These are phyloP conservation scores for Agrotis clavis DNA, from an alignment of 2,888 invertebrate species.

Conservation along the genomic window DNA sequence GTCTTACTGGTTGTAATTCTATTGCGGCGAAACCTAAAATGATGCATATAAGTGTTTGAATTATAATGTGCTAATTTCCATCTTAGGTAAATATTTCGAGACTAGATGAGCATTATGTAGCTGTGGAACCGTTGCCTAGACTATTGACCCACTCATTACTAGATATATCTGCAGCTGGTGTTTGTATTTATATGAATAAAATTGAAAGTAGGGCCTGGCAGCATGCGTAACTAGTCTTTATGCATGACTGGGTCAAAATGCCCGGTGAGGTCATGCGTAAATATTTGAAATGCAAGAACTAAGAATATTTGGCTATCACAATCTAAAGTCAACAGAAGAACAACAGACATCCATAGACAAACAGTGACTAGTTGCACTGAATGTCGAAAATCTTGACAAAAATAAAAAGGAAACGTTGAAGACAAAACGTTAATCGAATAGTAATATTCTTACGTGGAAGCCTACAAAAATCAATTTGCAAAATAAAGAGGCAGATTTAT, in stretches of 20 bases:
- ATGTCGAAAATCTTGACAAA: not conserved
- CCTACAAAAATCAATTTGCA: constrained; percentile 32
- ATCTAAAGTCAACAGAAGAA: not conserved
- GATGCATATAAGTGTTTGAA: too few relatives aligned
- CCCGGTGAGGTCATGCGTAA: not conserved
- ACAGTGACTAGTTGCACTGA: not conserved
- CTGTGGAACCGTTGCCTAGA: not conserved
- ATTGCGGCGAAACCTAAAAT: too few relatives aligned
- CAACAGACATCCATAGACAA: not conserved
- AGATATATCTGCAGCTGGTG: too few relatives aligned
- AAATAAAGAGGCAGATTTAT: constrained; percentile 37
- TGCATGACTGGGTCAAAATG: constrained; percentile 15
- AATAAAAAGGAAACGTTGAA: not conserved
- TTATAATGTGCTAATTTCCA: too few relatives aligned
- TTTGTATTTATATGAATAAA: constrained; percentile 4
- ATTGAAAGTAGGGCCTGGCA: constrained; percentile 18
- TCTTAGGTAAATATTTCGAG: not conserved
- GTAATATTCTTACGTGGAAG: not conserved
- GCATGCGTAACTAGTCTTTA: constrained; percentile 4
- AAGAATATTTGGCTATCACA: not conserved
- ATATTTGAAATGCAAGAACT: constrained; percentile 1
- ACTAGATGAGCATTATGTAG: not conserved
- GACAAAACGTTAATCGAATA: not conserved
- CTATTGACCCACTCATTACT: not conserved
- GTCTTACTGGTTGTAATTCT: too few relatives aligned